These are phyloP conservation scores for Ptychadena robeensis DNA, from an alignment of 2,797 vertebrate species.

Conservation along the genomic window DNA sequence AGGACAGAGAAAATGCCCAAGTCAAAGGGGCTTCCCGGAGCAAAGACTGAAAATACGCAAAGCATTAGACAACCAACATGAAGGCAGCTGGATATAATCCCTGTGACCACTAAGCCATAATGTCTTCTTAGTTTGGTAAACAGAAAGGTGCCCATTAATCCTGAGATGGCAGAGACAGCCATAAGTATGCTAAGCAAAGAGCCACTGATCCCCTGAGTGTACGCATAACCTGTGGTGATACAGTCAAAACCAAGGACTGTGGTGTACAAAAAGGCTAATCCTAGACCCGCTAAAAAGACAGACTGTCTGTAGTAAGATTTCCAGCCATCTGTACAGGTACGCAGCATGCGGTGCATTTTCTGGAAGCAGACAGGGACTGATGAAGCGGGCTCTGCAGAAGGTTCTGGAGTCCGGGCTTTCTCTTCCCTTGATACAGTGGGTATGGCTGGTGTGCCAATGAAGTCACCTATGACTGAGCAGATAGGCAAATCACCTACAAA, in stretches of 20 bases:
- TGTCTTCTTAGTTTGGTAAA: conserved; percentile 80
- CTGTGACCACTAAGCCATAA: conserved; percentile 79
- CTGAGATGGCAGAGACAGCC: conserved; percentile 79
- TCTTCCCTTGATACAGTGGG: conserved; percentile 39
- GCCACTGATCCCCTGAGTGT: conserved; percentile 82
- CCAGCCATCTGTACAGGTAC: conserved; percentile 77
- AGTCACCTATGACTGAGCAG: conserved; percentile 51
- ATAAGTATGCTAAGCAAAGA: conserved; percentile 84
- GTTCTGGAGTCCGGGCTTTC: conserved; percentile 15
- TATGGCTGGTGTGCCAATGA: conserved; percentile 45
- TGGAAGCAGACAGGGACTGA: conserved; percentile 70
- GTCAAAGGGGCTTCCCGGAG: conserved; percentile 82
- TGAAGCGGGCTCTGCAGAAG: conserved; percentile 65
- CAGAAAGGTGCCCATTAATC: conserved; percentile 80
- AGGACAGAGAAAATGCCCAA: conserved; percentile 74
- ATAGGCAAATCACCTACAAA: conserved; percentile 61
- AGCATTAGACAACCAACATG: conserved; percentile 80
- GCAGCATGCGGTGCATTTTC: conserved; percentile 71
- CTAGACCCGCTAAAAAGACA: conserved; percentile 81
- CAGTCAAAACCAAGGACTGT: conserved; percentile 83
- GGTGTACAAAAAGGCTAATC: conserved; percentile 83
- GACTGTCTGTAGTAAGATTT: conserved; percentile 78
- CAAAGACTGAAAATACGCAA: conserved; percentile 83
- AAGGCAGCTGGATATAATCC: conserved; percentile 81
- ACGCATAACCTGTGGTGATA: conserved; percentile 82